phyloP scores from a whole-genome alignment of 2,113 vertebrate genomes.

The Isurus oxyrinchus region DNA sequence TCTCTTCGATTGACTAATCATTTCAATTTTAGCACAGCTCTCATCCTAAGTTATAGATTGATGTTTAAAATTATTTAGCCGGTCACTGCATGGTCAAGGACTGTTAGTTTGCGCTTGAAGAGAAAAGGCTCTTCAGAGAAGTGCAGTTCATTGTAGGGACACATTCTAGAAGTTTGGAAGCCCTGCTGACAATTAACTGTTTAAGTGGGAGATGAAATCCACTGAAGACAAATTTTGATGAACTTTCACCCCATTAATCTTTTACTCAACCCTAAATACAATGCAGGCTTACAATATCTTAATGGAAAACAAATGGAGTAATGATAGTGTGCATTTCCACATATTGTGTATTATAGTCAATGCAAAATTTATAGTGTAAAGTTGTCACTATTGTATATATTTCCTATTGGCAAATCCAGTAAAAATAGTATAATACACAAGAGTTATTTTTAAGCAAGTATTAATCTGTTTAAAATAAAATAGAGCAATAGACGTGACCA shows the following conservation, averaged over 20 bases:
- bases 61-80: conserved; percentile 10
- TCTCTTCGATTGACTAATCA: conserved; percentile 1
- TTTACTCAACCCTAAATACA: not conserved
- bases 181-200: conserved; percentile 10
- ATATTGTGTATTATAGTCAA: not conserved
- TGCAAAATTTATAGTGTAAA: not conserved
- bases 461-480: not conserved
- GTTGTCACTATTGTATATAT: not conserved
- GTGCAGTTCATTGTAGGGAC: not conserved
- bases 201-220: not conserved
- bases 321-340: not conserved
- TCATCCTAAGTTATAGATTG: not conserved
- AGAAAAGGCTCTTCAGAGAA: not conserved
- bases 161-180: not conserved
- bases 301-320: not conserved
- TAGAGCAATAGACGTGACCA: not conserved
- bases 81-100: conserved; percentile 20
- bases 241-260: not conserved
- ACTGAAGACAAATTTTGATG: not conserved
- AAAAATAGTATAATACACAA: not conserved
- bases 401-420: not conserved
- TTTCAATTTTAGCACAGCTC: not conserved
- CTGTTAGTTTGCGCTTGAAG: not conserved
- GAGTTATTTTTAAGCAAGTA: not conserved
- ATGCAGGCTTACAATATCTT: not conserved